Evolutionary conservation across 2,888 invertebrate genomes (phyloP).

Genomic region (Drosophila acutilabella): DNA sequence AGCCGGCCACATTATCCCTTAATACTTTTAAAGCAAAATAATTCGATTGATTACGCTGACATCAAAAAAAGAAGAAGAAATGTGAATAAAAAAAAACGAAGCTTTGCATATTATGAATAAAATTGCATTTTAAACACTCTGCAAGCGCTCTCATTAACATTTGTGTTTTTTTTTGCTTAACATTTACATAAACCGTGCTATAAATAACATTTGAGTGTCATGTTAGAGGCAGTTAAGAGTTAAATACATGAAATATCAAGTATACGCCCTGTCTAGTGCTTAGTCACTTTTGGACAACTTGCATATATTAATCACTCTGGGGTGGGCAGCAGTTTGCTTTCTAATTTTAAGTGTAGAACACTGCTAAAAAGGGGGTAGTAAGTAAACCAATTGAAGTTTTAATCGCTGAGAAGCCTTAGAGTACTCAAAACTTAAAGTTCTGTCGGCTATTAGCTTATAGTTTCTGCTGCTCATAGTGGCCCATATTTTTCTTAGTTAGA

Average conservation of each 20-base stretch:
- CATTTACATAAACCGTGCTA: background rate
- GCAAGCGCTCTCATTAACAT: constrained; percentile 10
- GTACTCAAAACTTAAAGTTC: no score
- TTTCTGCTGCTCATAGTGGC: no score
- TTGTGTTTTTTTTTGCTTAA: background rate
- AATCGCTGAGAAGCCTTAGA: no score
- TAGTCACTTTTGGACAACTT: background rate
- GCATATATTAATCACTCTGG: constrained; percentile 26
- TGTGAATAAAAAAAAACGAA: background rate
- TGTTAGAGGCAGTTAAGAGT: constrained; percentile 4
- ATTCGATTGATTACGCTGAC: constrained; percentile 26
- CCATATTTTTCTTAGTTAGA: no score
- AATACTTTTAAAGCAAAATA: constrained; percentile 25
- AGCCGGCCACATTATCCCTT: constrained; percentile 27
- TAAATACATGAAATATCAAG: background rate
- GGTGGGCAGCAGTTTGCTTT: background rate
- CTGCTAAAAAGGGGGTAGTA: background rate
- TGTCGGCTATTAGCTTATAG: no score
- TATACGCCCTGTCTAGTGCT: constrained; percentile 2
- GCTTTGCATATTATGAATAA: constrained; percentile 11
- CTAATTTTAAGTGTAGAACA: constrained; percentile 5
- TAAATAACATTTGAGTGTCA: constrained; percentile 2
- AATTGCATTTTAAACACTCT: constrained; percentile 12
- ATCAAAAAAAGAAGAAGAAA: constrained; percentile 7
- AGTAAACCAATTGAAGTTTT: no score